Percentiles rank a stretch among this genome's conserved stretches.
phyloP scores from a whole-genome alignment of 92 coral and sea anemone genomes.

The Epizoanthus scotinus region DNA sequence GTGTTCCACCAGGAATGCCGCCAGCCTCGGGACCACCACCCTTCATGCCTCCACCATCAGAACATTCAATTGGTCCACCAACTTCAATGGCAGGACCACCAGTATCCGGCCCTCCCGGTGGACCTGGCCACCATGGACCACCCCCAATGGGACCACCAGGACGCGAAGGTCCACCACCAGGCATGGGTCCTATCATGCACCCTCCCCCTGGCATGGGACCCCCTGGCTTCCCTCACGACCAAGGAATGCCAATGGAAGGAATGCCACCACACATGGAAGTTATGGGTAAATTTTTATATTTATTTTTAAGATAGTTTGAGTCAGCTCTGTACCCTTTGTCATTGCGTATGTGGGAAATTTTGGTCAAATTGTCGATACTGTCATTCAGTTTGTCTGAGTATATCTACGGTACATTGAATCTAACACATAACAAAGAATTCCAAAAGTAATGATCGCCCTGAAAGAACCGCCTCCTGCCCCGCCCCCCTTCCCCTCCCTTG shows the following conservation, averaged over 20 bases:
- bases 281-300: conserved; percentile 78
- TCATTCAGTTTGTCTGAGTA: no score
- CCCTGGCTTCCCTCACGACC: conserved; percentile 77
- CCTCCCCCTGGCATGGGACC: conserved; percentile 83
- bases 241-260: conserved; percentile 87
- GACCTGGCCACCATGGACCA: conserved; percentile 77
- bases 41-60: conserved; percentile 83
- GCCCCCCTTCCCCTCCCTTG: no score
- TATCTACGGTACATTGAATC: no score
- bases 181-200: conserved; percentile 59
- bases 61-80: conserved; percentile 69
- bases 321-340: no score
- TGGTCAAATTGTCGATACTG: no score
- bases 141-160: conserved; percentile 83
- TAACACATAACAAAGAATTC: no score
- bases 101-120: conserved; percentile 70
- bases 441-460: no score
- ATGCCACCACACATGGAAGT: conserved; percentile 86
- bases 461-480: no score
- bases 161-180: conserved; percentile 88
- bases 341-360: no score
- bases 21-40: conserved; percentile 93
- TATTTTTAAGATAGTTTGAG: no score
- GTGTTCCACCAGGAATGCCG: conserved; percentile 85
- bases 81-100: conserved; percentile 66